phyloP scores from a whole-genome alignment of 2,113 vertebrate species.

The Aegotheles bennettii region DNA sequence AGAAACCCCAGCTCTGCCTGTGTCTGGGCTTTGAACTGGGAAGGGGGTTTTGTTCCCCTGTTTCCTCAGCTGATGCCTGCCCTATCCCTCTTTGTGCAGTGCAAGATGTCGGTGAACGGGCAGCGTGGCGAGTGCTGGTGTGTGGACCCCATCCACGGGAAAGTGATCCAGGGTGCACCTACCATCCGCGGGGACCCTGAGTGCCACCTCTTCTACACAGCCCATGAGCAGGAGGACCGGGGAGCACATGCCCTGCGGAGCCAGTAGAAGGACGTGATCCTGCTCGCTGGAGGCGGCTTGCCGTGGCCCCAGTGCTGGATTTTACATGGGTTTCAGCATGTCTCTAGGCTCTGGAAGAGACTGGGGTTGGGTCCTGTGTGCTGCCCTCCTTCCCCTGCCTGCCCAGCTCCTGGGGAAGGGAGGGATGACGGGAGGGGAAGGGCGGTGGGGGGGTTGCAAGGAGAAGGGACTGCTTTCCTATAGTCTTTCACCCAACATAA shows the following conservation, averaged over 20 bases:
- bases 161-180: constrained; percentile 82
- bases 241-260: constrained; percentile 61
- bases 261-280: constrained; percentile 56
- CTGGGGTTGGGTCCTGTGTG: constrained; percentile 52
- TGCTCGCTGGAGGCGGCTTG: constrained; percentile 39
- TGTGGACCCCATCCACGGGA: constrained; percentile 88
- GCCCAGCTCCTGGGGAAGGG: not conserved
- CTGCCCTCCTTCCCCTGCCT: constrained; percentile 31
- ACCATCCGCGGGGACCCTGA: constrained; percentile 91
- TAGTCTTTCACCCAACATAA: constrained; percentile 71
- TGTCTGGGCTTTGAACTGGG: not conserved
- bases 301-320: constrained; percentile 39
- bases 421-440: not conserved
- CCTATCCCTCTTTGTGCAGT: constrained; percentile 70
- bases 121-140: constrained; percentile 98
- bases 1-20: not conserved
- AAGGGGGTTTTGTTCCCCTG: not conserved
- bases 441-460: constrained; percentile 9
- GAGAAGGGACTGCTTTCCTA: constrained; percentile 54
- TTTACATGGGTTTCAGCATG: constrained; percentile 60
- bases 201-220: constrained; percentile 86
- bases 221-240: constrained; percentile 79
- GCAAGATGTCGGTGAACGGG: constrained; percentile 94
- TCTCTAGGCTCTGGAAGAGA: constrained; percentile 72
- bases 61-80: not conserved